Conservation (phyloP, 2,113 vertebrate species). For the Tympanuchus pallidicinctus region DNA sequence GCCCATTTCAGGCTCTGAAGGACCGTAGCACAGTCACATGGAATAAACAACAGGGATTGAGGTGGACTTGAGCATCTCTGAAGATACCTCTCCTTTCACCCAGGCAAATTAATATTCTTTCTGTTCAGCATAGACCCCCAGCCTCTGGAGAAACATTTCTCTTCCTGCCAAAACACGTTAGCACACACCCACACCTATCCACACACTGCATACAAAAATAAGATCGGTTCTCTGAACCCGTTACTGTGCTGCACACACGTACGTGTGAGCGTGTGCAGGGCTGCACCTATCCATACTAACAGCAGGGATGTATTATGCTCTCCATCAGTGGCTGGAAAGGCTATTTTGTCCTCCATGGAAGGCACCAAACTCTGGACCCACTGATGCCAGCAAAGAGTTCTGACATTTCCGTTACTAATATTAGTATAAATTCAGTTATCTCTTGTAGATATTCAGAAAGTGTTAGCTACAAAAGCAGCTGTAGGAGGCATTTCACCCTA, state of each 20-base stretch:
- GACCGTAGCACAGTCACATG: not conserved
- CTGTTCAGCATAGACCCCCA: not conserved
- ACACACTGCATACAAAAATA: conserved; percentile 18
- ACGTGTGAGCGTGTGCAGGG: not conserved
- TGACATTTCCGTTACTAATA: not conserved
- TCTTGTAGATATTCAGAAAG: not conserved
- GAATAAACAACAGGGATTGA: not conserved
- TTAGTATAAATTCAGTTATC: not conserved
- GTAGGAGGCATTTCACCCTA: not conserved
- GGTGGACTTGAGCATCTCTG: not conserved
- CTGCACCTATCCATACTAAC: not conserved
- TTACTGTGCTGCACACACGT: not conserved
- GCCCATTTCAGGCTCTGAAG: not conserved
- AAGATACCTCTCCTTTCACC: not conserved
- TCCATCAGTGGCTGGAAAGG: not conserved
- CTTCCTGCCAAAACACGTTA: conserved; percentile 44
- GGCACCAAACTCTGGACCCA: not conserved
- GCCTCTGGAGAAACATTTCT: conserved; percentile 49
- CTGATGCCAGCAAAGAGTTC: not conserved
- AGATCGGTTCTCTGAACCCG: not conserved
- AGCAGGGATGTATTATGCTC: not conserved
- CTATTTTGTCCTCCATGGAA: not conserved
- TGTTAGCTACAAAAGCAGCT: not conserved
- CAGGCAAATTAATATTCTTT: conserved; percentile 50
- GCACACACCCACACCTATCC: conserved; percentile 53